phyloP scores from a whole-genome alignment of 1,140 invertebrate species.

The Temnothorax longispinosus region DNA sequence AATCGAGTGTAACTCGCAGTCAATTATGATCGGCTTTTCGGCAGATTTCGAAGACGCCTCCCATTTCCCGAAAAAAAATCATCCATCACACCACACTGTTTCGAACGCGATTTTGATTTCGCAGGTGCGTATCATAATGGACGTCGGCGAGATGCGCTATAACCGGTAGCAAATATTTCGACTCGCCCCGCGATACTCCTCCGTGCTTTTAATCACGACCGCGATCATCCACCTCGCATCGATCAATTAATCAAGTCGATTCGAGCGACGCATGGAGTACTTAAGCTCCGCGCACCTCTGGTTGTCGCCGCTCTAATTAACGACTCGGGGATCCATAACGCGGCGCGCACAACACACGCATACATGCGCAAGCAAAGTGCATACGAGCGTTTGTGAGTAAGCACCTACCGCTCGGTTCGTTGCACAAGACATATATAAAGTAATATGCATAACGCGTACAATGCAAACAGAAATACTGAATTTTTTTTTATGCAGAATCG shows the following conservation, averaged over 20 bases:
- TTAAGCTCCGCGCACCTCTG: conserved; percentile 66
- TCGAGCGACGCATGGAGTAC: conserved; percentile 57
- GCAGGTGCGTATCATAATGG: conserved; percentile 50
- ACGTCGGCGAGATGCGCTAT: conserved; percentile 27
- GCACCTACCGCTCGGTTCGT: conserved; percentile 35
- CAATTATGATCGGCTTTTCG: background rate
- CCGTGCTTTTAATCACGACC: conserved; percentile 28
- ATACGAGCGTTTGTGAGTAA: conserved; percentile 30
- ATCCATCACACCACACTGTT: background rate
- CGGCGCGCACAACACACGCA: background rate
- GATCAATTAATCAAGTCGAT: conserved; percentile 70
- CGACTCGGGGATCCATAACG: conserved; percentile 60
- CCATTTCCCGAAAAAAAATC: background rate
- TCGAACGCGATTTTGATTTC: background rate
- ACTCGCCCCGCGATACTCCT: conserved; percentile 21
- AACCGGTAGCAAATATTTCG: conserved; percentile 59
- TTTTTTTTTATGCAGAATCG: background rate
- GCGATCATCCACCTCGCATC: conserved; percentile 34
- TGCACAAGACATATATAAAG: background rate
- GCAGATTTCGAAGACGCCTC: background rate
- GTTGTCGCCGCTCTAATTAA: conserved; percentile 65
- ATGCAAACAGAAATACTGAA: background rate
- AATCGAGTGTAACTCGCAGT: background rate
- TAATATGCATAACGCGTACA: conserved; percentile 11
- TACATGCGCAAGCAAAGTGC: conserved; percentile 1